Evolutionary conservation across 2,888 invertebrate species (phyloP).

Genomic region (Brachyptera putata): DNA sequence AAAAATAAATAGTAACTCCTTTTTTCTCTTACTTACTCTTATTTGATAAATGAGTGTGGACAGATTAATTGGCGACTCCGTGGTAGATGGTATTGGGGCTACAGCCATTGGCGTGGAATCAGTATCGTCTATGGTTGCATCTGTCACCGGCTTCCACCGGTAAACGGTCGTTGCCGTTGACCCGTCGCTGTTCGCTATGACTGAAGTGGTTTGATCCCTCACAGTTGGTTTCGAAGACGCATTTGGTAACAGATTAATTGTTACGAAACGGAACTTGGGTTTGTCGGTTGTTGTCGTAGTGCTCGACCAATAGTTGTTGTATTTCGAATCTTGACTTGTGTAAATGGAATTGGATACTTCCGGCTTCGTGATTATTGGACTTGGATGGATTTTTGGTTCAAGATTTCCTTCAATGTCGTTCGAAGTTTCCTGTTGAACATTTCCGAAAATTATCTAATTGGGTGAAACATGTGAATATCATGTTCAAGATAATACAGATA

Average conservation of each 20-base stretch:
- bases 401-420: too few species aligned
- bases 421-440: too few species aligned
- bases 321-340: constrained; percentile 12
- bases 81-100: neutral
- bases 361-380: neutral
- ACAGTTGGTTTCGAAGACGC: neutral
- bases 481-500: too few species aligned
- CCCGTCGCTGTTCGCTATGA: too few species aligned
- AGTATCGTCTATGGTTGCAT: neutral
- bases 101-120: neutral
- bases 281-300: constrained; percentile 9
- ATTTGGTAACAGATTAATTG: neutral
- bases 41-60: too few species aligned
- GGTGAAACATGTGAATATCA: too few species aligned
- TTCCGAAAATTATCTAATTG: too few species aligned
- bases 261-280: constrained; percentile 4
- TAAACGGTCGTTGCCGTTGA: constrained; percentile 1
- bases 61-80: neutral
- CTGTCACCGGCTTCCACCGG: constrained; percentile 2
- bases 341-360: constrained; percentile 9
- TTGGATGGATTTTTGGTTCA: too few species aligned
- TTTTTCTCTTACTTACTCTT: too few species aligned
- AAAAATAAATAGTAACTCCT: too few species aligned
- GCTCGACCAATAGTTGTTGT: constrained; percentile 14
- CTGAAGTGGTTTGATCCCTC: neutral